Conservation (phyloP, 2,797 vertebrate genomes). For the Remorina albescens region DNA sequence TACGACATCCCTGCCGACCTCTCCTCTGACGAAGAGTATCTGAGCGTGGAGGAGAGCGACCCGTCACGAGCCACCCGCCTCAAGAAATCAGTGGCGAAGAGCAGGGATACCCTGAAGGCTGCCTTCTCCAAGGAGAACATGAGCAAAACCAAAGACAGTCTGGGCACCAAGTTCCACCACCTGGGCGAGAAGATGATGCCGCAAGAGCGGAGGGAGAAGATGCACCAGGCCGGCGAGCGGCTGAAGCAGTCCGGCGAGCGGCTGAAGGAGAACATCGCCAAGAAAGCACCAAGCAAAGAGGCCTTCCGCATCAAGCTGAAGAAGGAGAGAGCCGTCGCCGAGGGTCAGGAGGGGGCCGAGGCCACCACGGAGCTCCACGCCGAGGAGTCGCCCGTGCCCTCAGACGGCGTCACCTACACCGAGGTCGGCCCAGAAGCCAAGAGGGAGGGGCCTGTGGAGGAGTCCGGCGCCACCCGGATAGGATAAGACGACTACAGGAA, state of each 20-base stretch:
- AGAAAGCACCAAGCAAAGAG: conserved; percentile 91
- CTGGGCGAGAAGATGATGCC: conserved; percentile 96
- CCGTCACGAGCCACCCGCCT: conserved; percentile 86
- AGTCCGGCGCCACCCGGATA: conserved; percentile 75
- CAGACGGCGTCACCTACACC: conserved; percentile 84
- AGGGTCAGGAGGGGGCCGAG: conserved; percentile 89
- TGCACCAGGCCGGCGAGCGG: conserved; percentile 91
- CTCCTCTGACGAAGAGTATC: conserved; percentile 96
- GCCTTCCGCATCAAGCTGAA: conserved; percentile 92
- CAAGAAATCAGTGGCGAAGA: conserved; percentile 91
- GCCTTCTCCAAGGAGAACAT: conserved; percentile 96
- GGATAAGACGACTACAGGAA: conserved; percentile 85
- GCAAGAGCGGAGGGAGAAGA: conserved; percentile 91
- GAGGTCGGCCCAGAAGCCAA: conserved; percentile 88
- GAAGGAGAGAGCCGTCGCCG: conserved; percentile 87
- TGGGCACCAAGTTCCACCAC: conserved; percentile 92
- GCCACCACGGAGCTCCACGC: conserved; percentile 50
- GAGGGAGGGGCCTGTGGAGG: conserved; percentile 84
- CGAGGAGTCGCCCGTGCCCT: conserved; percentile 1
- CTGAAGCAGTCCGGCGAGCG: conserved; percentile 90
- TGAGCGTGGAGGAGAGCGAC: conserved; percentile 89
- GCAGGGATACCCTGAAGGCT: conserved; percentile 93
- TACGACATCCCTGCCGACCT: conserved; percentile 89
- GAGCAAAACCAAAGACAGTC: conserved; percentile 91
- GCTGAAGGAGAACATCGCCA: conserved; percentile 93